Conservation (phyloP, 2,888 invertebrate species). For the Hofmannophila pseudospretella region DNA sequence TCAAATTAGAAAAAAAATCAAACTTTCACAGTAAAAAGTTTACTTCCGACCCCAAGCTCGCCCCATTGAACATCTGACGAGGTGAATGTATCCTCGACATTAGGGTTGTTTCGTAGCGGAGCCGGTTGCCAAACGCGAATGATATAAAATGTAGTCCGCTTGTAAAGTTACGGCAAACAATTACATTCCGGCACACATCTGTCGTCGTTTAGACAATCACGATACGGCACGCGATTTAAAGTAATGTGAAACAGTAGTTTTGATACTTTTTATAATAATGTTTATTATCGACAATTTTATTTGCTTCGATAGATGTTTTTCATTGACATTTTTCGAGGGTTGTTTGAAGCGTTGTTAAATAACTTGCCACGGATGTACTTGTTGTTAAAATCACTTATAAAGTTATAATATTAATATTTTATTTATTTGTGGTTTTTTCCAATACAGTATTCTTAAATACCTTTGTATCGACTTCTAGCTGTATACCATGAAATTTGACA, state of each 20-base stretch:
- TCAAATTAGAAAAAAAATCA: slow-evolving; percentile 44
- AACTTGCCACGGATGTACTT: no score
- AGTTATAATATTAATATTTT: no score
- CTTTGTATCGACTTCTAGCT: no score
- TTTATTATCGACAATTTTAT: no score
- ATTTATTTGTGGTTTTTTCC: no score
- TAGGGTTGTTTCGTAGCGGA: slow-evolving; percentile 59
- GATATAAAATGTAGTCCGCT: slow-evolving; percentile 64
- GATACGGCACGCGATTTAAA: slow-evolving; percentile 72
- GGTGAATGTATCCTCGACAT: slow-evolving; percentile 66
- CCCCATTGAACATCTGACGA: slow-evolving; percentile 75
- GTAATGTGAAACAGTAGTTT: slow-evolving; percentile 22
- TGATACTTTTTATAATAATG: slow-evolving; percentile 54
- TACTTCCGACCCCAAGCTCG: slow-evolving; percentile 43
- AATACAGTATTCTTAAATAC: no score
- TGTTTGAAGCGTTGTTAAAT: no score
- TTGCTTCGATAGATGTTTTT: no score
- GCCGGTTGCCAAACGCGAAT: slow-evolving; percentile 22
- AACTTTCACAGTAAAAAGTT: slow-evolving; percentile 49
- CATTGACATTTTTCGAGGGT: no score
- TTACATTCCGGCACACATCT: slow-evolving; percentile 77
- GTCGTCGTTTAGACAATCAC: slow-evolving; percentile 77
- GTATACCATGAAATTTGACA: no score
- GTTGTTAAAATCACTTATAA: no score
- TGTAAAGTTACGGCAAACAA: slow-evolving; percentile 66